Evolutionary conservation across 2,888 invertebrate species (phyloP).

Genomic region (Metacarcinus magister): DNA sequence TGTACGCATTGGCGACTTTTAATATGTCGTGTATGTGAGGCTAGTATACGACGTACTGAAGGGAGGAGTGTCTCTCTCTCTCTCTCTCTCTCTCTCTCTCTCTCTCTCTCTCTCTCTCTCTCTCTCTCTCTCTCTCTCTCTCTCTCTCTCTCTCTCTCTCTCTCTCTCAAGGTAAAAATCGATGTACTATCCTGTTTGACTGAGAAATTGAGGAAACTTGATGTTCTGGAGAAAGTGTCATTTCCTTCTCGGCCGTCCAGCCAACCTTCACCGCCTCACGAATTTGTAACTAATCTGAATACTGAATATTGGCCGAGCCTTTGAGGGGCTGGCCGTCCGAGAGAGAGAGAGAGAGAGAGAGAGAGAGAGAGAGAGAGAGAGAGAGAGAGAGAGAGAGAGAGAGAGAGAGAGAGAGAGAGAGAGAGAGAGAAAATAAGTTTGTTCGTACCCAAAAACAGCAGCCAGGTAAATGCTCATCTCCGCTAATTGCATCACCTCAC

Average conservation of each 20-base stretch:
- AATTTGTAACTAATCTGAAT: conserved; percentile 32
- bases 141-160: background rate
- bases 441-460: background rate
- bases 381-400: conserved; percentile 48
- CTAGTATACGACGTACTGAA: background rate
- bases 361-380: conserved; percentile 48
- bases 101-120: conserved; percentile 18
- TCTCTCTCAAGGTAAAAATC: background rate
- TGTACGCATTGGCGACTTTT: background rate
- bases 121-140: background rate
- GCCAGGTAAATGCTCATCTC: background rate
- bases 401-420: conserved; percentile 48
- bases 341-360: background rate
- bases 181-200: background rate
- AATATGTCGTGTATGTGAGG: too few relatives aligned
- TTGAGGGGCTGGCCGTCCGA: background rate
- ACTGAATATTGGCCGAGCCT: background rate
- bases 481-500: background rate
- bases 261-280: background rate
- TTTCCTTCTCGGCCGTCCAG: background rate
- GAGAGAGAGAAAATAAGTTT: background rate
- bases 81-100: background rate
- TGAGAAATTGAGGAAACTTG: background rate
- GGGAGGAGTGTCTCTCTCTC: background rate
- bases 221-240: background rate